Evolutionary conservation across 2,113 vertebrate genomes (phyloP).

Genomic region (Aspiorhynchus laticeps): DNA sequence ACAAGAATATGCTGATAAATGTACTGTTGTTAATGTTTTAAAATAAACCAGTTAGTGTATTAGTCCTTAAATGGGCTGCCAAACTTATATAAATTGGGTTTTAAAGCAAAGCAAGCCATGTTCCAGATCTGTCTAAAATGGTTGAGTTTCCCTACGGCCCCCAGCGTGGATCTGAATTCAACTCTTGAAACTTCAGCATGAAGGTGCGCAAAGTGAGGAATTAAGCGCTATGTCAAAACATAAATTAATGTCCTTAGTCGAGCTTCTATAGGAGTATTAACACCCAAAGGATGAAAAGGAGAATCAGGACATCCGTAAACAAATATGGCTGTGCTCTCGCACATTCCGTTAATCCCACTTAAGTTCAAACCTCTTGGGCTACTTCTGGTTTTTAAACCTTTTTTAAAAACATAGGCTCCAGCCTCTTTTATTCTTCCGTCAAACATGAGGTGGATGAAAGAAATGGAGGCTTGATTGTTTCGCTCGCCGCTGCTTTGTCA

Average conservation of each 20-base stretch:
- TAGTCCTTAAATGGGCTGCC: not conserved
- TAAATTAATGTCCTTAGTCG: conserved; percentile 49
- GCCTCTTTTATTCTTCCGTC: conserved; percentile 42
- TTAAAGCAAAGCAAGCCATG: conserved; percentile 46
- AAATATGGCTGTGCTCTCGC: conserved; percentile 55
- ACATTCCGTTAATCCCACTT: conserved; percentile 62
- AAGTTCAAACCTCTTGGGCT: conserved; percentile 62
- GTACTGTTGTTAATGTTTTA: not conserved
- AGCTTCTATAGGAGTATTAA: conserved; percentile 46
- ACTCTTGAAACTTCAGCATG: not conserved
- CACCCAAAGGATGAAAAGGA: conserved; percentile 43
- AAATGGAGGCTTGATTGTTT: conserved; percentile 18
- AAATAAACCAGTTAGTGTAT: not conserved
- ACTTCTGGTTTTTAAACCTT: conserved; percentile 54
- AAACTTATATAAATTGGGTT: not conserved
- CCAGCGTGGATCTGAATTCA: not conserved
- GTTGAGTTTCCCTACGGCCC: not conserved
- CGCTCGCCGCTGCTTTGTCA: conserved; percentile 52
- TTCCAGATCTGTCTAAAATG: conserved; percentile 42
- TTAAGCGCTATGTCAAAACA: conserved; percentile 55
- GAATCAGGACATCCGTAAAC: conserved; percentile 54
- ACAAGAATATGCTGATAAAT: not conserved
- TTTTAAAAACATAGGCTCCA: conserved; percentile 54
- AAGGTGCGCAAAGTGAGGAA: conserved; percentile 36
- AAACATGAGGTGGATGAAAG: conserved; percentile 51